These are phyloP conservation scores for Acromyrmex echinatior DNA, from an alignment of 1,140 invertebrate species.

Conservation along the genomic window DNA sequence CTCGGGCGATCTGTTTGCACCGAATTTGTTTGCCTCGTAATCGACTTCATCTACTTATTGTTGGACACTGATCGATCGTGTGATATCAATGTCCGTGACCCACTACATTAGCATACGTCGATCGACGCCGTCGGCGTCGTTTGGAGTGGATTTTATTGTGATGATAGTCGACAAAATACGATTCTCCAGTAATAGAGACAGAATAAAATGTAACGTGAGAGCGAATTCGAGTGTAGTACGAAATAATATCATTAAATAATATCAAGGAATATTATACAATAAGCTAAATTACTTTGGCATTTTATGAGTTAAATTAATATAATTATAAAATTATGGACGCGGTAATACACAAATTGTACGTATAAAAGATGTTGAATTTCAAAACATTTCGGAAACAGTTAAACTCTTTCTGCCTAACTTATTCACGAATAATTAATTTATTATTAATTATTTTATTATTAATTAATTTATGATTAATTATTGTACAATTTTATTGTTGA, in stretches of 20 bases:
- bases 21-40: constrained; percentile 56
- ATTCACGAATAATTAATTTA: neutral
- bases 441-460: neutral
- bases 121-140: constrained; percentile 8
- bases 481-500: neutral
- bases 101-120: constrained; percentile 26
- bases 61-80: constrained; percentile 23
- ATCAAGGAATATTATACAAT: neutral
- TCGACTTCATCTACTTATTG: constrained; percentile 57
- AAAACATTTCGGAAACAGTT: neutral
- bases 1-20: constrained; percentile 40
- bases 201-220: neutral
- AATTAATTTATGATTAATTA: neutral
- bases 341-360: neutral
- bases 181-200: constrained; percentile 17
- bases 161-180: neutral
- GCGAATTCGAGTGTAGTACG: neutral
- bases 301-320: neutral
- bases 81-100: constrained; percentile 45
- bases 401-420: neutral
- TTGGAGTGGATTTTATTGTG: constrained; percentile 18
- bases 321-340: constrained; percentile 9
- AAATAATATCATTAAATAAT: constrained; percentile 4
- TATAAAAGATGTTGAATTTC: neutral
- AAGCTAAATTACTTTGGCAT: neutral